phyloP scores from a whole-genome alignment of 2,888 invertebrate genomes.

The Emmelina monodactyla region DNA sequence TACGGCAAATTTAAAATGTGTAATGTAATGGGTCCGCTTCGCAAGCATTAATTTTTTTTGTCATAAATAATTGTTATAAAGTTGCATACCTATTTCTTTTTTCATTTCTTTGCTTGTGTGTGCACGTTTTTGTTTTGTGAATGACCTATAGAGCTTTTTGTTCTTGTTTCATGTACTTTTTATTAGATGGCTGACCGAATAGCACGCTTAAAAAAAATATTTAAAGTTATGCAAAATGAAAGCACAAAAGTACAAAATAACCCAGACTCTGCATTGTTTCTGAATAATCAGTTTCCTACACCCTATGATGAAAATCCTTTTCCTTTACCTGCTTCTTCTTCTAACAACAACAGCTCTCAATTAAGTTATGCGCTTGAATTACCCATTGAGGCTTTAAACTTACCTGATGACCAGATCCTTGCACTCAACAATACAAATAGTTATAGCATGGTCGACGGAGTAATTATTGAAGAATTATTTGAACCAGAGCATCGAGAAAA shows the following conservation, averaged over 20 bases:
- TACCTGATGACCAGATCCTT: slow-evolving; percentile 10
- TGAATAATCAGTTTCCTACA: slow-evolving; percentile 10
- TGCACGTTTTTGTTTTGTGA: slow-evolving; percentile 4
- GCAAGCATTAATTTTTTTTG: slow-evolving; percentile 2
- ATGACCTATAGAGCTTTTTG: slow-evolving; percentile 4
- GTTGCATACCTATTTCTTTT: slow-evolving; percentile 6
- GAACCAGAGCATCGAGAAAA: slow-evolving; percentile 8
- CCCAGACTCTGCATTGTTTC: slow-evolving; percentile 11
- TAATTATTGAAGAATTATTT: slow-evolving; percentile 10
- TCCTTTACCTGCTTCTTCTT: slow-evolving; percentile 8
- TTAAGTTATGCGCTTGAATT: slow-evolving; percentile 8
- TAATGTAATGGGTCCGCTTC: slow-evolving; percentile 4
- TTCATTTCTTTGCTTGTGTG: slow-evolving; percentile 7
- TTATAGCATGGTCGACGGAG: slow-evolving; percentile 8
- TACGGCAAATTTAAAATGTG: slow-evolving; percentile 5
- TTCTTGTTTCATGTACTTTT: slow-evolving; percentile 10
- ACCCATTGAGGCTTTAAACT: slow-evolving; percentile 9
- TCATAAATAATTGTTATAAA: slow-evolving; percentile 3
- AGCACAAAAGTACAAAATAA: slow-evolving; percentile 8
- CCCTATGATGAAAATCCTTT: slow-evolving; percentile 8
- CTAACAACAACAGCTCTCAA: slow-evolving; percentile 7
- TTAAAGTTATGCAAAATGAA: slow-evolving; percentile 8
- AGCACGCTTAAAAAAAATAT: slow-evolving; percentile 9
- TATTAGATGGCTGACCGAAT: slow-evolving; percentile 7
- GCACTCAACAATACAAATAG: slow-evolving; percentile 8